phyloP scores from a whole-genome alignment of 37 sponge, comb jelly and placozoan species.

The Mnemiopsis leidyi region DNA sequence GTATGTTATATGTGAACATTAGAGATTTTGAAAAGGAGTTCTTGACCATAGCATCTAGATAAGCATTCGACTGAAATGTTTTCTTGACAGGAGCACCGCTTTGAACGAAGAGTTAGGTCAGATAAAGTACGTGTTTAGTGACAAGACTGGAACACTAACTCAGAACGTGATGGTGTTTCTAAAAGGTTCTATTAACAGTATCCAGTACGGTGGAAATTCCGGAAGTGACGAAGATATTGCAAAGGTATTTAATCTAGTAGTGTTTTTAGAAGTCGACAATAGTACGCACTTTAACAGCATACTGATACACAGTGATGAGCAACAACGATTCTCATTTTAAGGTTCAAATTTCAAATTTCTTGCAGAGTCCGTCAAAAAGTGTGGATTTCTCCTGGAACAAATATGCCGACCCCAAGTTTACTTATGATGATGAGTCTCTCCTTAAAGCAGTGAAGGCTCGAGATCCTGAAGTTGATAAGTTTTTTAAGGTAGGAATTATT shows the following conservation, averaged over 20 bases:
- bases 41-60: too few relatives aligned
- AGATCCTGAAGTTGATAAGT: constrained; percentile 37
- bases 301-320: too few relatives aligned
- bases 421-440: constrained; percentile 77
- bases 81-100: constrained; percentile 68
- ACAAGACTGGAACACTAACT: constrained; percentile 77
- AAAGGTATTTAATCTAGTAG: too few relatives aligned
- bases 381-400: constrained; percentile 78
- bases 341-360: too few relatives aligned
- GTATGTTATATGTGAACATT: too few relatives aligned
- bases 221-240: neutral
- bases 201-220: neutral
- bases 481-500: constrained; percentile 31
- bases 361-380: neutral
- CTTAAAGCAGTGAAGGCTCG: constrained; percentile 63
- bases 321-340: too few relatives aligned
- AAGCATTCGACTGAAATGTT: too few relatives aligned
- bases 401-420: constrained; percentile 76
- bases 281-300: too few relatives aligned
- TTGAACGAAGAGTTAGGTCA: constrained; percentile 63
- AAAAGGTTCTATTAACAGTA: constrained; percentile 77
- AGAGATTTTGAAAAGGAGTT: too few relatives aligned
- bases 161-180: constrained; percentile 93
- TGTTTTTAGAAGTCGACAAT: too few relatives aligned
- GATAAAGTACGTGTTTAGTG: constrained; percentile 38